Percentiles rank a stretch among this genome's conserved stretches.
Conservation (phyloP, 2,797 vertebrate species). For the Pseudotriccus pelzelni region DNA sequence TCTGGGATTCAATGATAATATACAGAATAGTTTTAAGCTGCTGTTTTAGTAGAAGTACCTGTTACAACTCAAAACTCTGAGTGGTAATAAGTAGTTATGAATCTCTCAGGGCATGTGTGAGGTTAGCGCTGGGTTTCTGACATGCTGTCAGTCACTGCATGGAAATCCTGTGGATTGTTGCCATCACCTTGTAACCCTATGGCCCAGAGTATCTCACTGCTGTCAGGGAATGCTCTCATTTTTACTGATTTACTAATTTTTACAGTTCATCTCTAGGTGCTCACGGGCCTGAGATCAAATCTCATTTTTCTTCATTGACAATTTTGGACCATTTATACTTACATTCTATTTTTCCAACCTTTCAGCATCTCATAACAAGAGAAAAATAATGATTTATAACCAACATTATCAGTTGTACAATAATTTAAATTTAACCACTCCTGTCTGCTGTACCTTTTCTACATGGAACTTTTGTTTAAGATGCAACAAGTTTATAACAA, state of each 20-base stretch:
- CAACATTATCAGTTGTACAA: neutral
- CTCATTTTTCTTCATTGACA: neutral
- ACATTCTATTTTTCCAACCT: neutral
- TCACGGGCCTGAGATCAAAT: neutral
- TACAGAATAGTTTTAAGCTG: neutral
- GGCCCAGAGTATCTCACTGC: neutral
- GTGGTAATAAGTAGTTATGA: neutral
- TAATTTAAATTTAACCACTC: neutral
- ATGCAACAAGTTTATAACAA: neutral
- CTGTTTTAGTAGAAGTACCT: neutral
- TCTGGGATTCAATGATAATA: neutral
- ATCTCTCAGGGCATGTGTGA: neutral
- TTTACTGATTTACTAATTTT: neutral
- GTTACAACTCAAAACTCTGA: neutral
- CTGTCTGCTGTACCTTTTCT: neutral
- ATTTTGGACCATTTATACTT: neutral
- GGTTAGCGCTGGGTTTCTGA: neutral
- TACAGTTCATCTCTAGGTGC: neutral
- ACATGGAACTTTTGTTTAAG: neutral
- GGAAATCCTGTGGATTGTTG: neutral
- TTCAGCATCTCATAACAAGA: neutral
- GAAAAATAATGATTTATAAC: neutral
- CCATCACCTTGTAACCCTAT: neutral
- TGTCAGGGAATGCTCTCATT: neutral
- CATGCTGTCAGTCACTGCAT: neutral